Conservation (phyloP, 2,113 vertebrate genomes). For the Cichladusa arquata region DNA sequence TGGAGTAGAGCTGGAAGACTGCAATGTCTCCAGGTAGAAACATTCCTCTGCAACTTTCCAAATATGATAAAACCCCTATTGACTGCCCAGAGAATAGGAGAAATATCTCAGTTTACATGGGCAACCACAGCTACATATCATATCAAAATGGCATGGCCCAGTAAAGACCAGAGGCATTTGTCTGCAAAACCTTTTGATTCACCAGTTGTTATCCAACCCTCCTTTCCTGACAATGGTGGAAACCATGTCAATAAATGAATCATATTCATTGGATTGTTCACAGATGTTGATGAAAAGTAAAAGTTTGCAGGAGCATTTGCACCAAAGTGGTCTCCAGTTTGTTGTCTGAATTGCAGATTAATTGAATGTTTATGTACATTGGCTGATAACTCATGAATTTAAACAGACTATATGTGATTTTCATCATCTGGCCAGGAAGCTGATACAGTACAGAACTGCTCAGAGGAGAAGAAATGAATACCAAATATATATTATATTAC, state of each 20-base stretch:
- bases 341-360: background rate
- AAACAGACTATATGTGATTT: background rate
- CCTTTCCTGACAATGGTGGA: background rate
- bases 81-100: background rate
- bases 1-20: background rate
- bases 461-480: background rate
- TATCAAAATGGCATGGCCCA: background rate
- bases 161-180: background rate
- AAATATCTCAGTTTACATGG: background rate
- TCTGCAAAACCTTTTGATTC: background rate
- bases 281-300: background rate
- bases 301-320: background rate
- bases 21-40: background rate
- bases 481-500: background rate
- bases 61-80: background rate
- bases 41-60: background rate
- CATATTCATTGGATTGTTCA: background rate
- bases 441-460: background rate
- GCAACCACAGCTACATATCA: background rate
- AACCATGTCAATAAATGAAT: background rate
- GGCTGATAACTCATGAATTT: background rate
- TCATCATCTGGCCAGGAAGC: background rate
- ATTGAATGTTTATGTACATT: background rate
- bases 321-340: background rate
- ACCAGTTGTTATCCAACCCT: background rate